These are phyloP conservation scores for Leuciscus idus DNA, from an alignment of 2,113 vertebrate genomes.

Conservation along the genomic window DNA sequence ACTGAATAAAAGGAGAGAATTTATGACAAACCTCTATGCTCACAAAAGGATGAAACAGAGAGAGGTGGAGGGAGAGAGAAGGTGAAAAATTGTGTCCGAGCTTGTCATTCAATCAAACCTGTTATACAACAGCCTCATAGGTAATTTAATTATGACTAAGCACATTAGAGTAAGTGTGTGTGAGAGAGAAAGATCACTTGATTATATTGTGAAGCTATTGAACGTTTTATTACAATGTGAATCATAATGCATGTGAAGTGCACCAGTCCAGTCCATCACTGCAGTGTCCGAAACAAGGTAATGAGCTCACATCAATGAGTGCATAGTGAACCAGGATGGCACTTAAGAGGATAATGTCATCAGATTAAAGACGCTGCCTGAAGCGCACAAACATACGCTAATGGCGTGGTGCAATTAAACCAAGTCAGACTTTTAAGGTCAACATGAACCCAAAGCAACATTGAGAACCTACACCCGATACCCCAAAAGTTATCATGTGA, in stretches of 20 bases:
- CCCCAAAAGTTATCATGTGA: not conserved
- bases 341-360: conserved; percentile 11
- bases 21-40: not conserved
- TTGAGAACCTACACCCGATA: not conserved
- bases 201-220: not conserved
- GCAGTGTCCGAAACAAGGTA: not conserved
- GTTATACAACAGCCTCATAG: not conserved
- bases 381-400: not conserved
- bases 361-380: not conserved
- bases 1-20: not conserved
- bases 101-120: conserved; percentile 3
- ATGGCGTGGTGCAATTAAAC: not conserved
- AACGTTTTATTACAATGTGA: not conserved
- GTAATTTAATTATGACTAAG: conserved; percentile 20
- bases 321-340: conserved; percentile 3
- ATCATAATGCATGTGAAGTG: not conserved
- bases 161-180: not conserved
- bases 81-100: not conserved
- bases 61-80: not conserved
- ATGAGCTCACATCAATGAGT: not conserved
- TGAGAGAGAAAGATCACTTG: not conserved
- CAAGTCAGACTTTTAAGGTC: conserved; percentile 5
- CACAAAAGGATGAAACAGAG: not conserved
- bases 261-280: conserved; percentile 1
- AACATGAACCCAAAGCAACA: not conserved